phyloP scores from a whole-genome alignment of 2,888 invertebrate species.

The Erpobdella octoculata region DNA sequence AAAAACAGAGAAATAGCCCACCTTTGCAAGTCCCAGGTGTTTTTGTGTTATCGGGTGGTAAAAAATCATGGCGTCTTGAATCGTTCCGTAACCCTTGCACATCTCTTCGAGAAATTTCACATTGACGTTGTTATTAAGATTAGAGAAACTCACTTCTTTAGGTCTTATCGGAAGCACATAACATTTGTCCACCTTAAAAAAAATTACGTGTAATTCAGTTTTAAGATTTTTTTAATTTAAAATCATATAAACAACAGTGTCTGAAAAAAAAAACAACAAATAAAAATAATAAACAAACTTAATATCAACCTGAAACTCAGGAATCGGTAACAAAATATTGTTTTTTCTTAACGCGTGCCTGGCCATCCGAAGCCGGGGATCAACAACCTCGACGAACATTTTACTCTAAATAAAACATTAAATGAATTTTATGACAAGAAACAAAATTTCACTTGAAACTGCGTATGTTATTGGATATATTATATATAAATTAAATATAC shows the following conservation, averaged over 20 bases:
- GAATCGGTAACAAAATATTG: background rate
- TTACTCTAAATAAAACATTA: background rate
- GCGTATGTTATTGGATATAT: background rate
- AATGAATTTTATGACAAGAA: background rate
- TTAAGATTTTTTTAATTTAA: too few species aligned
- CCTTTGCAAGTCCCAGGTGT: slow-evolving; percentile 78
- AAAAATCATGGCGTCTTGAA: slow-evolving; percentile 81
- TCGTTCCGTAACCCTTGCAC: slow-evolving; percentile 71
- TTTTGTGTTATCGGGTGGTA: slow-evolving; percentile 86
- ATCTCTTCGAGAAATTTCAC: slow-evolving; percentile 68
- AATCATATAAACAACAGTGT: background rate
- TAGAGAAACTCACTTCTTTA: slow-evolving; percentile 82
- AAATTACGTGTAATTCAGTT: too few species aligned
- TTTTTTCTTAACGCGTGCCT: background rate
- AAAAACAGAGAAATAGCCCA: slow-evolving; percentile 33
- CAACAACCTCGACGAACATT: slow-evolving; percentile 10
- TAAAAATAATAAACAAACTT: too few species aligned
- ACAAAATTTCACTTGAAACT: background rate
- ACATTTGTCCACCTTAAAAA: slow-evolving; percentile 68
- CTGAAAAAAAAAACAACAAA: background rate
- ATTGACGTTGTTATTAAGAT: slow-evolving; percentile 95
- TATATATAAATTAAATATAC: background rate
- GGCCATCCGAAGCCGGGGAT: slow-evolving; percentile 9
- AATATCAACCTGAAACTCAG: slow-evolving; percentile 11
- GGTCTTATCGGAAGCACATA: slow-evolving; percentile 89